These are phyloP conservation scores for Atethmia centrago DNA, from an alignment of 2,888 invertebrate species.

Conservation along the genomic window DNA sequence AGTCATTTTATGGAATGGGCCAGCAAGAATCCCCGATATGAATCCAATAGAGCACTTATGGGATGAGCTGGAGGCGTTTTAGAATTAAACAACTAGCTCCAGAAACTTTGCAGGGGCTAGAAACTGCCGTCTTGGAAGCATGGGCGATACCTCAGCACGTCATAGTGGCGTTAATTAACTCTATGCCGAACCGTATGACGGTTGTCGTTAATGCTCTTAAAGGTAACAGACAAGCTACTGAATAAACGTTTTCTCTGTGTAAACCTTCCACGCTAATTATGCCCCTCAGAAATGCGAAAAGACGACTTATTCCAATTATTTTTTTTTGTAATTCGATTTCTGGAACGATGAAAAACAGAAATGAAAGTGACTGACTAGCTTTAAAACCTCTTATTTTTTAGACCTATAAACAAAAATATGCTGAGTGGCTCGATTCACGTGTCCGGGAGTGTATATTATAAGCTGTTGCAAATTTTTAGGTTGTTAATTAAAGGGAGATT, in stretches of 20 bases:
- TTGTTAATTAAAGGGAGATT: slow-evolving; percentile 16
- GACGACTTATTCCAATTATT: no score
- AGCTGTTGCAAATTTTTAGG: neutral
- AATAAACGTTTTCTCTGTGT: neutral
- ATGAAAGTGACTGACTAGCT: no score
- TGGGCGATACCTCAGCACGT: neutral
- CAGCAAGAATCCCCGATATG: no score
- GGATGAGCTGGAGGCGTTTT: no score
- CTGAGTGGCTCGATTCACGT: no score
- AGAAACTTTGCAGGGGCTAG: neutral
- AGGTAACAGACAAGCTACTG: neutral
- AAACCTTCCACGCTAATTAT: neutral
- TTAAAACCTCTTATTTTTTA: no score
- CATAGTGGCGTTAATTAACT: neutral
- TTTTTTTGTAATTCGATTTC: no score
- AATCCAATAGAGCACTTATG: no score
- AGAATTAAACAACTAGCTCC: no score
- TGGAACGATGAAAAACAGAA: no score
- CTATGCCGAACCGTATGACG: neutral
- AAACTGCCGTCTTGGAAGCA: neutral
- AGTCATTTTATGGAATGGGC: no score
- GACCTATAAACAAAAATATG: no score
- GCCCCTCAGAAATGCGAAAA: neutral
- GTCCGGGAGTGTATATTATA: slow-evolving; percentile 30
- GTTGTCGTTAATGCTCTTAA: neutral